Percentiles rank a stretch among this genome's conserved stretches.
phyloP scores from a whole-genome alignment of 2,888 invertebrate genomes.

The Agrotis ipsilon region DNA sequence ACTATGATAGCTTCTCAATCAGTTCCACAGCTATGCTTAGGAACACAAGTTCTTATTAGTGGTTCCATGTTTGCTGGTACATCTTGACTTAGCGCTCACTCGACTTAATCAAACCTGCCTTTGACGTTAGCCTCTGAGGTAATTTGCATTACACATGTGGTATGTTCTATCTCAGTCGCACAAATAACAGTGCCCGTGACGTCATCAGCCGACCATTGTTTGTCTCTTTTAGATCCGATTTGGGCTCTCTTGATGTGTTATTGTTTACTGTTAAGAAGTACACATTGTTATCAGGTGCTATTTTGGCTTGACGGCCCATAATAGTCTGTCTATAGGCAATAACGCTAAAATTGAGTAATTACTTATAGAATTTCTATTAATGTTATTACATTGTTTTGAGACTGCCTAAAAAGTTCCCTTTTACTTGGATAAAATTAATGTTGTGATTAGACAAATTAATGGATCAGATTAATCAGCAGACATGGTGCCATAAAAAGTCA shows the following conservation, averaged over 20 bases:
- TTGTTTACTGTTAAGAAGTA: constrained; percentile 23
- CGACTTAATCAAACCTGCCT: constrained; percentile 64
- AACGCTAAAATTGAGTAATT: constrained; percentile 20
- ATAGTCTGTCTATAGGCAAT: constrained; percentile 17
- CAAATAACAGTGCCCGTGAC: constrained; percentile 27
- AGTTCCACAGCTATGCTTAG: constrained; percentile 48
- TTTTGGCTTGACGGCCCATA: constrained; percentile 19
- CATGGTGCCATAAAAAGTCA: constrained; percentile 56
- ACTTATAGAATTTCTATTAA: not conserved
- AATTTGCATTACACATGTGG: constrained; percentile 51
- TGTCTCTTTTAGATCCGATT: constrained; percentile 13
- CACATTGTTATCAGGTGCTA: constrained; percentile 32
- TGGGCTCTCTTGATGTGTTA: constrained; percentile 37
- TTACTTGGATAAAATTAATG: not conserved
- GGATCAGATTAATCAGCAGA: constrained; percentile 66
- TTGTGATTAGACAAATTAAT: not conserved
- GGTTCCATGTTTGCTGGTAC: constrained; percentile 63
- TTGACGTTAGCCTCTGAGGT: constrained; percentile 60
- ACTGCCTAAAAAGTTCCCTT: not conserved
- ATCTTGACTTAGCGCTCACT: constrained; percentile 54
- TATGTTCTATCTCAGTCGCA: constrained; percentile 33
- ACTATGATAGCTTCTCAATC: constrained; percentile 39
- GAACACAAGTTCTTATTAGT: constrained; percentile 58
- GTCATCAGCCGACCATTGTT: constrained; percentile 31
- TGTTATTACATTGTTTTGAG: constrained; percentile 11